Base-by-base conservation (phyloP, 2,888 invertebrate species). In the Chymomyza caudatula region DNA sequence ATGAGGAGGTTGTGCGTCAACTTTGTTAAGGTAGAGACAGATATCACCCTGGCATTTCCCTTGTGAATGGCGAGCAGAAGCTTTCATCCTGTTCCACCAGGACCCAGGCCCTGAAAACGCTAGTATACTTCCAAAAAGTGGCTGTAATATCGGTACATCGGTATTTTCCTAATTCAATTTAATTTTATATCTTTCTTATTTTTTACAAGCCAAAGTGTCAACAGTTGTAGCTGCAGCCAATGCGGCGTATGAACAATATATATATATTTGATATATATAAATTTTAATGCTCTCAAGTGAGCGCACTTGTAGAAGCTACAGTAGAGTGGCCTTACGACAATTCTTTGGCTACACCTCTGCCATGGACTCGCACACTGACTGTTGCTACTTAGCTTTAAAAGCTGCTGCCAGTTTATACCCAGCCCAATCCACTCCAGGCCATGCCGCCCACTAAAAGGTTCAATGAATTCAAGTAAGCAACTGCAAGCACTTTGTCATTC, bases 391-490 rank as follows among this genome's bases (percentile, higher is more conserved):
- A 37, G 11, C 29, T 37, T 37, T 37, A 37, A 37, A 37, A 37
- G 29, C 29, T 37, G 29, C 29, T 37, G 29, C 29, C 29, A 37
- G 11, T 37, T 37, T 37, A 37, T 37, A 4, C 11, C 29, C n/a
- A 13, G 15, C 19, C 47, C 47, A 17, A 47, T 15, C 47, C 17
- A 15, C 47, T 47, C 73, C 64, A 37, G 37, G 56, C 54, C 63
- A 62, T 61, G 69, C 72, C 11, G 29, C 29, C 29, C 29, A 37
- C 29, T 37, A 37, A 37, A 37, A 68, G 69, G 75, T 74, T 71
- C 71, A 71, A 74, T 74, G 74, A 75, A 74, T 74, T 74, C 74
- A 74, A 68, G 68, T 68, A 52, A 65, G 71, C 67, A 47, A 61
- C 67, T 65, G 63, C 59, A 73, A 73, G 74, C 70, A 66, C 66